Evolutionary conservation across 64 coral and sea anemone genomes (phyloP).

Genomic region (Acropora yongei): DNA sequence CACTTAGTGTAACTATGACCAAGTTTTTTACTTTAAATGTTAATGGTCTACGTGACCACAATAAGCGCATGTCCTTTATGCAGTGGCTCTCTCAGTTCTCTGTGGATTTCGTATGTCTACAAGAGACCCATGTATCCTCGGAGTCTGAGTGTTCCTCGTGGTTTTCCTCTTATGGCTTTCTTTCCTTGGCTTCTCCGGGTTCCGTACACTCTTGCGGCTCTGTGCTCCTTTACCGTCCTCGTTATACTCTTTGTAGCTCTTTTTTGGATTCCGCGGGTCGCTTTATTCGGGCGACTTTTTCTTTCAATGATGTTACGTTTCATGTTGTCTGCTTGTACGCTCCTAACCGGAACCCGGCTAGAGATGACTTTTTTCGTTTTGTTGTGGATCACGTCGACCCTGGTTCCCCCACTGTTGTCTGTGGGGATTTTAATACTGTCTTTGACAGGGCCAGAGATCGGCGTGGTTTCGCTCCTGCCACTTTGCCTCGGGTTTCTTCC

Average conservation of each 20-base stretch:
- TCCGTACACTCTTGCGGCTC: background rate
- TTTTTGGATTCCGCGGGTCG: background rate
- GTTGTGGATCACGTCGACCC: background rate
- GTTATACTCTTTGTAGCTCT: background rate
- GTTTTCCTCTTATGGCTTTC: constrained; percentile 12
- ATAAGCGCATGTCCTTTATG: background rate
- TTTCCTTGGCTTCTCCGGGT: background rate
- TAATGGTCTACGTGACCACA: background rate
- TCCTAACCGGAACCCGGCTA: background rate
- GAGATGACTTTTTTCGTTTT: background rate
- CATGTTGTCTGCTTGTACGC: background rate
- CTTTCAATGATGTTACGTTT: background rate
- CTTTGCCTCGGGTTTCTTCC: background rate
- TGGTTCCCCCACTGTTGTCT: background rate
- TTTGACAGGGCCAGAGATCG: background rate
- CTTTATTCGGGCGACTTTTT: background rate
- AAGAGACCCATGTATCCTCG: constrained; percentile 33
- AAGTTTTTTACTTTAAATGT: background rate
- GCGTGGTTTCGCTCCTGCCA: background rate
- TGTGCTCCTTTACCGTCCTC: background rate
- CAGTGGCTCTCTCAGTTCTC: background rate
- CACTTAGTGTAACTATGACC: too few species aligned
- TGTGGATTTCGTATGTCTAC: constrained; percentile 9
- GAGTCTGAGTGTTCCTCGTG: background rate
- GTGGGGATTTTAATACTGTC: constrained; percentile 16